phyloP scores from a whole-genome alignment of 1,140 invertebrate species.

The Teleogryllus occipitalis region DNA sequence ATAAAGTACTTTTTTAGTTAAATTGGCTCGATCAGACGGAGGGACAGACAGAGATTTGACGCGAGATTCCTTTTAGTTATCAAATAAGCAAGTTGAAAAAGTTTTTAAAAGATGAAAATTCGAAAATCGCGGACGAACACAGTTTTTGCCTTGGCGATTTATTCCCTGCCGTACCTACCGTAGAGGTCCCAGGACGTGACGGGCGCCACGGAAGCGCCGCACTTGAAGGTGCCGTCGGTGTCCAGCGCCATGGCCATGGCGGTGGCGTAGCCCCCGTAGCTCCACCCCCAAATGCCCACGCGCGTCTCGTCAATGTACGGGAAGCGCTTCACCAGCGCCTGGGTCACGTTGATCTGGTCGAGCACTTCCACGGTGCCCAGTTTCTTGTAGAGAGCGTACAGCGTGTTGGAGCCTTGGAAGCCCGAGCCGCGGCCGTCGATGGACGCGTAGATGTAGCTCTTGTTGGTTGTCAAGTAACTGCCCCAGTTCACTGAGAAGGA shows the following conservation, averaged over 20 bases:
- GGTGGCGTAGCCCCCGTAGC: slow-evolving; percentile 82
- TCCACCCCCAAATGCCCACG: slow-evolving; percentile 82
- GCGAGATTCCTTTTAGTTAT: too few relatives aligned
- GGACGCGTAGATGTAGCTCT: slow-evolving; percentile 73
- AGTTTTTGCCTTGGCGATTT: background rate
- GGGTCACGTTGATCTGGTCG: slow-evolving; percentile 76
- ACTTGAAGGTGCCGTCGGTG: slow-evolving; percentile 62
- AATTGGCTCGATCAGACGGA: too few relatives aligned
- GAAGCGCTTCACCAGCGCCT: slow-evolving; percentile 46
- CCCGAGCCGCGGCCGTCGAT: slow-evolving; percentile 88
- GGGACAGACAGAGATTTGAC: too few relatives aligned
- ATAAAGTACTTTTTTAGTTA: too few relatives aligned
- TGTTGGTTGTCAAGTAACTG: slow-evolving; percentile 71
- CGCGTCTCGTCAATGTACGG: slow-evolving; percentile 51
- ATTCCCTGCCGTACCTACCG: slow-evolving; percentile 52
- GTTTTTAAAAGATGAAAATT: background rate
- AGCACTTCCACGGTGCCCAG: slow-evolving; percentile 81
- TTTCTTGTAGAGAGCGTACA: slow-evolving; percentile 74
- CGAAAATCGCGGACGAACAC: background rate
- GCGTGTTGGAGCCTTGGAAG: slow-evolving; percentile 69
- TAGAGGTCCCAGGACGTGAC: slow-evolving; percentile 92
- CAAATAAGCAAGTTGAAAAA: too few relatives aligned
- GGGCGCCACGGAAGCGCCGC: slow-evolving; percentile 85
- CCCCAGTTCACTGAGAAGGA: slow-evolving; percentile 72
- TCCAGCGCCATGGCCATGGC: slow-evolving; percentile 68